phyloP scores from a whole-genome alignment of 2,113 vertebrate genomes.

The Forbesichthys agassizii region DNA sequence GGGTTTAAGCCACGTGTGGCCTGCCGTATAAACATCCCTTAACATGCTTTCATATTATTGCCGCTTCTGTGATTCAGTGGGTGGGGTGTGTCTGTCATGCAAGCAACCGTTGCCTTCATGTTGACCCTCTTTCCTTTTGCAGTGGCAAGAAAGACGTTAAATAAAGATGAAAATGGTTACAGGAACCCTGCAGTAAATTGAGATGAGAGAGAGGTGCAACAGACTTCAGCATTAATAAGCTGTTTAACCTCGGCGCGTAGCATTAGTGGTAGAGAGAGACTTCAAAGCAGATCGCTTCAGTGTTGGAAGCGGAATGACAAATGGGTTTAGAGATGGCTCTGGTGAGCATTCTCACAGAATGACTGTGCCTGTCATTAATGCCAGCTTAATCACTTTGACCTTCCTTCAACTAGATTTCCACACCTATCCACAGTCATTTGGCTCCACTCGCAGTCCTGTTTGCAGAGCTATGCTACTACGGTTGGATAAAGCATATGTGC shows the following conservation, averaged over 20 bases:
- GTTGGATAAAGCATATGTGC: slow-evolving; percentile 49
- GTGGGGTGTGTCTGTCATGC: slow-evolving; percentile 57
- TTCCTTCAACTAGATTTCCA: slow-evolving; percentile 78
- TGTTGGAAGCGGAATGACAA: slow-evolving; percentile 74
- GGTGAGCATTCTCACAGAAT: slow-evolving; percentile 71
- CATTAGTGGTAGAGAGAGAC: slow-evolving; percentile 78
- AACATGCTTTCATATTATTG: slow-evolving; percentile 38
- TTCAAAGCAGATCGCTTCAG: slow-evolving; percentile 76
- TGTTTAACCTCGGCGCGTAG: slow-evolving; percentile 78
- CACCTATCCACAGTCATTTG: slow-evolving; percentile 75
- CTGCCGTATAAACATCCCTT: slow-evolving; percentile 54
- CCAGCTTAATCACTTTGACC: slow-evolving; percentile 82
- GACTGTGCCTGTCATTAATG: slow-evolving; percentile 76
- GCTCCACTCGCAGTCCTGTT: slow-evolving; percentile 50
- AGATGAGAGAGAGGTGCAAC: slow-evolving; percentile 58
- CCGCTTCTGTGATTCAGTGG: slow-evolving; percentile 41
- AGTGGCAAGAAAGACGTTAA: slow-evolving; percentile 61
- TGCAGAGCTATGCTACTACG: slow-evolving; percentile 40
- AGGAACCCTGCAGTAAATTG: slow-evolving; percentile 53
- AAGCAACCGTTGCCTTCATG: slow-evolving; percentile 42
- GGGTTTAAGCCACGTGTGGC: slow-evolving; percentile 6
- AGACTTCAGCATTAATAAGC: slow-evolving; percentile 80
- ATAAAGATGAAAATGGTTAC: slow-evolving; percentile 47
- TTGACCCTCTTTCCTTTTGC: slow-evolving; percentile 51
- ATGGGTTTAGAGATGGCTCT: slow-evolving; percentile 69